Evolutionary conservation across 2,113 vertebrate genomes (phyloP), one percentile per base, ranked within the genome.

Genomic region (Clarias gariepinus): DNA sequence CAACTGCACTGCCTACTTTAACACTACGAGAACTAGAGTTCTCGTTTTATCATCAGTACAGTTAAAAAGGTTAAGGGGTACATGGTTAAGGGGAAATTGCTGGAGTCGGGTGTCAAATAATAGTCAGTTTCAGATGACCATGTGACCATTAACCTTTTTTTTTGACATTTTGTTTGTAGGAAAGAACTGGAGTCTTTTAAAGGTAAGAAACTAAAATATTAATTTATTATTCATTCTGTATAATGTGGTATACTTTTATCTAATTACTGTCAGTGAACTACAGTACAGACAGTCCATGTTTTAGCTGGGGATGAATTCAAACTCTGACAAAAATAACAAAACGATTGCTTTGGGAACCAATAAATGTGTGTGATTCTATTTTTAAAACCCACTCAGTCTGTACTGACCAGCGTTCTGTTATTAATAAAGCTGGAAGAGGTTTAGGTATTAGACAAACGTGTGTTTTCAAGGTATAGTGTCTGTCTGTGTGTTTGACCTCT

Each of bases 181-280:
- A 98, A 93, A 93, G 97, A 97, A 92, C 92, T 98, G 84, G 97
- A 99, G 91, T 91, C 89, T 64, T 95, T 98, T 87, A 96, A 99
- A 97, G 98, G 98, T 98, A 95, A 96, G 94, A 61, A 47, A 2
- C 30, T 28, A 66, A 10, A 53, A 57, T 15, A 52, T 63, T 5
- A 36, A 36, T 64, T n/a, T 82, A 8, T 58, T 81, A 28, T 84
- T 36, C 76, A 57, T 60, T 55, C 82, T 77, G 86, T 19, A 47
- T 47, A 52, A 19, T 76, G 57, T 16, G 3, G 8, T 41, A 0
- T 19, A 21, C 9, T 73, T 36, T 47, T 2, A 21, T 71, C 18
- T 71, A 7, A 71, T 71, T 71, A 21, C 0, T 2, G 7, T 68
- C 30, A 21, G 66, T 13, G 5, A 19, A 71, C 71, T 11, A 47